Evolutionary conservation across 2,888 invertebrate species (phyloP), one percentile per base, ranked within the genome.

Genomic region (Crepidodera aurea): DNA sequence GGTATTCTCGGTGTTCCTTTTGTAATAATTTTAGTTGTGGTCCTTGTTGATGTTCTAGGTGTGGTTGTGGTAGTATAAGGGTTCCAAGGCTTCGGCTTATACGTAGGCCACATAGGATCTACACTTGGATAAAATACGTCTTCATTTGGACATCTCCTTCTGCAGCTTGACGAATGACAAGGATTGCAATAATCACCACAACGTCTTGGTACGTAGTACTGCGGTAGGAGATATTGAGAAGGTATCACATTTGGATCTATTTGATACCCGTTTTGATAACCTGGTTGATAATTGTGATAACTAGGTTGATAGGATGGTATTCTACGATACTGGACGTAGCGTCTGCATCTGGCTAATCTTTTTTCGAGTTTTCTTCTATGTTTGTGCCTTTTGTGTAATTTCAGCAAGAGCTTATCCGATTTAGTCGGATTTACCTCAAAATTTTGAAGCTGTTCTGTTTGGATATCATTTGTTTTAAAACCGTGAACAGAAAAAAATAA

Each of bases 151-250:
- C 74, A 75, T 50, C 71, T 48, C 34, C 73, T 70, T 48, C 69
- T 60, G 51, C 75, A 75, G 27, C 51, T 66, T 1, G 70, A 66
- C 12, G 70, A 69, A 3, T 71, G 70, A 59, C 74, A 73, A 18
- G 67, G 60, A 18, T 51, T 27, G 40, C 73, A 75, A 53, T 72
- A 73, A 44, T 25, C 65, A 46, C 67, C 62, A 48, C 69, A 71
- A 19, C 65, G 68, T 3, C 66, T 42, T 3, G 66, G 64, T 7
- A 53, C 16, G 42, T 64, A 65, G 25, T 60, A 63, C 15, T 46
- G 34, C 7, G 65, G 65, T 3, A 64, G 60, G 1, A 66, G 39
- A 37, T 69, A 68, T 10, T 54, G 56, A 0, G 68, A 65, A 5
- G 55, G 65, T 19, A 65, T 50, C 29, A 61, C 54, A 29, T 63